These are phyloP conservation scores for Cecidostiba fungosa DNA, from an alignment of 2,888 invertebrate genomes.

Conservation along the genomic window DNA sequence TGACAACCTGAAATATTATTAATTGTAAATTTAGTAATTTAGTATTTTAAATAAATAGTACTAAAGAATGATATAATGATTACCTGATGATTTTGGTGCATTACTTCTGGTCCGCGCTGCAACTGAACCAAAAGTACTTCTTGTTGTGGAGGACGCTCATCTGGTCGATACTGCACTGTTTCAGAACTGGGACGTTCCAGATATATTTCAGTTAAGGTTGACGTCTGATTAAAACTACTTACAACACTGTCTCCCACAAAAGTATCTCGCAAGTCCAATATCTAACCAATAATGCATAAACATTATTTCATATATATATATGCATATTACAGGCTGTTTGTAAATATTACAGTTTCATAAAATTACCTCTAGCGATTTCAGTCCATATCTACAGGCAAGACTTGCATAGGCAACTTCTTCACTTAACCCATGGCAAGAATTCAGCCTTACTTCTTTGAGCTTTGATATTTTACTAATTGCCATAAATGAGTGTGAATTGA, in stretches of 20 bases:
- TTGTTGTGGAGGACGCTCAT: constrained; percentile 67
- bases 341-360: neutral
- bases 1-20: constrained; percentile 54
- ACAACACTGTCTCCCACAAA: constrained; percentile 83
- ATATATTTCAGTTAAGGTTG: constrained; percentile 81
- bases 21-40: constrained; percentile 10
- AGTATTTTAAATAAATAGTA: neutral
- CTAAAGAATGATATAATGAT: constrained; percentile 42
- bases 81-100: constrained; percentile 49
- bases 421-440: constrained; percentile 85
- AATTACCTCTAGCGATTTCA: constrained; percentile 83
- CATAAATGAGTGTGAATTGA: constrained; percentile 87
- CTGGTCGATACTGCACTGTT: constrained; percentile 67
- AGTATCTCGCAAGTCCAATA: constrained; percentile 82
- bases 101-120: constrained; percentile 51
- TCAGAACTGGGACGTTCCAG: constrained; percentile 79
- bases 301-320: constrained; percentile 6
- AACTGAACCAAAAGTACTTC: constrained; percentile 58
- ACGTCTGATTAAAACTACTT: constrained; percentile 82
- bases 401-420: constrained; percentile 90
- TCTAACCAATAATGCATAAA: constrained; percentile 72
- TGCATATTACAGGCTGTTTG: neutral
- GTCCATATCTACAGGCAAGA: constrained; percentile 88
- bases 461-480: constrained; percentile 86
- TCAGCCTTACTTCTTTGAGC: constrained; percentile 84